These are phyloP conservation scores for Stylophora pistillata DNA, from an alignment of 64 coral and sea anemone species.

Conservation along the genomic window DNA sequence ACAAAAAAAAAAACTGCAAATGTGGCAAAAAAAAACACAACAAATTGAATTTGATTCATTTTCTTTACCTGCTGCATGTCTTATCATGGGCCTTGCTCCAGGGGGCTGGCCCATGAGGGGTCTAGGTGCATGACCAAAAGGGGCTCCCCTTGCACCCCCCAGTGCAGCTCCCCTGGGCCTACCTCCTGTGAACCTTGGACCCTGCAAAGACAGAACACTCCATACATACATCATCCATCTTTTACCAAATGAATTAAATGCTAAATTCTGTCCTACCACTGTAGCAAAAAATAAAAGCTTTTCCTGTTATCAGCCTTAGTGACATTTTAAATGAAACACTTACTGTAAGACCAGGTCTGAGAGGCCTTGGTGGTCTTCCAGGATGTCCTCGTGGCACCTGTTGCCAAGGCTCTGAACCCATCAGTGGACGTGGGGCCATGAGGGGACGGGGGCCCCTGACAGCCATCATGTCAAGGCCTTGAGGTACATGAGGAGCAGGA, in stretches of 20 bases:
- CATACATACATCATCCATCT: too few species aligned
- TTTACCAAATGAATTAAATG: too few species aligned
- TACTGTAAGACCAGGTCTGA: constrained; percentile 51
- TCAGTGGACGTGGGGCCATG: constrained; percentile 43
- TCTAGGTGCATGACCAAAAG: constrained; percentile 21
- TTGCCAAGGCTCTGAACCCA: constrained; percentile 29
- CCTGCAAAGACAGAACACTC: not conserved
- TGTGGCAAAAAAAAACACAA: too few species aligned
- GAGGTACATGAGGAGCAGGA: constrained; percentile 1
- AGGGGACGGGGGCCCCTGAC: constrained; percentile 46
- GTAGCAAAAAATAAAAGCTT: too few species aligned
- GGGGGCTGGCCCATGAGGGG: constrained; percentile 49
- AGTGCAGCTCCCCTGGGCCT: not conserved
- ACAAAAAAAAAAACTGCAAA: not conserved
- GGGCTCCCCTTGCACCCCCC: constrained; percentile 37
- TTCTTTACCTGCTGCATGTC: constrained; percentile 4
- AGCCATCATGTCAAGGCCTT: constrained; percentile 20
- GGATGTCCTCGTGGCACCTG: constrained; percentile 8
- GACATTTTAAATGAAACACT: not conserved
- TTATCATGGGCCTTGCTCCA: constrained; percentile 25
- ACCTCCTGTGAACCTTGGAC: constrained; percentile 1
- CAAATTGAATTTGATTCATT: too few species aligned
- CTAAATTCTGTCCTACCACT: too few species aligned
- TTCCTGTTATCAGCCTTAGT: not conserved
- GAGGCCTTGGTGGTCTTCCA: constrained; percentile 57